These are phyloP conservation scores for Serranus cabrilla DNA, from an alignment of 2,797 vertebrate species.

Conservation along the genomic window DNA sequence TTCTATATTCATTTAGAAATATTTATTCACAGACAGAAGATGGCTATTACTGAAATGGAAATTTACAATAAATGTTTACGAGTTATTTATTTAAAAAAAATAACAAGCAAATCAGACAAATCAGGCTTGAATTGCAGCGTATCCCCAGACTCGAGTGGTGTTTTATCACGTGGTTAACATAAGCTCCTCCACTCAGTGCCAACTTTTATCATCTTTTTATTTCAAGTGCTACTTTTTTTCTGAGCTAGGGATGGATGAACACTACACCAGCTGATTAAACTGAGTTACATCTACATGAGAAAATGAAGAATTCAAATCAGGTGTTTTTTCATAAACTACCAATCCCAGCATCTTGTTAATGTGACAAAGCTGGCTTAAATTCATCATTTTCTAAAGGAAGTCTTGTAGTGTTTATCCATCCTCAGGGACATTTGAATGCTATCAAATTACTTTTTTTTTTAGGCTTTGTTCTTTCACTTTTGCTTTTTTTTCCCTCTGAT, in stretches of 20 bases:
- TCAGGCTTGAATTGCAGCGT: conserved; percentile 14
- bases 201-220: conserved; percentile 52
- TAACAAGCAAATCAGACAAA: conserved; percentile 5
- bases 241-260: conserved; percentile 40
- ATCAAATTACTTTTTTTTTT: conserved; percentile 65
- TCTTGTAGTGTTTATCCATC: conserved; percentile 59
- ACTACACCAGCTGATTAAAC: conserved; percentile 16
- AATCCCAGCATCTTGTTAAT: conserved; percentile 35
- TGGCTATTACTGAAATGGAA: conserved; percentile 7
- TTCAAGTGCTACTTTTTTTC: conserved; percentile 45
- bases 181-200: conserved; percentile 58
- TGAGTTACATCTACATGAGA: conserved; percentile 10
- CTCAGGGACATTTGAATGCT: conserved; percentile 80
- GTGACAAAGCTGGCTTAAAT: conserved; percentile 20
- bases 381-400: conserved; percentile 25
- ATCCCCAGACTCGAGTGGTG: conserved; percentile 22
- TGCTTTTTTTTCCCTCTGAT: conserved; percentile 87
- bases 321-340: neutral
- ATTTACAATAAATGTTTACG: conserved; percentile 12
- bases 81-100: conserved; percentile 15
- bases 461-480: conserved; percentile 49
- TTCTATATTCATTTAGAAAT: conserved; percentile 18
- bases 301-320: neutral
- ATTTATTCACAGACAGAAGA: conserved; percentile 35
- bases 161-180: conserved; percentile 37